Evolutionary conservation across 1,140 invertebrate genomes (phyloP).

Genomic region (Leptinotarsa lineolata): DNA sequence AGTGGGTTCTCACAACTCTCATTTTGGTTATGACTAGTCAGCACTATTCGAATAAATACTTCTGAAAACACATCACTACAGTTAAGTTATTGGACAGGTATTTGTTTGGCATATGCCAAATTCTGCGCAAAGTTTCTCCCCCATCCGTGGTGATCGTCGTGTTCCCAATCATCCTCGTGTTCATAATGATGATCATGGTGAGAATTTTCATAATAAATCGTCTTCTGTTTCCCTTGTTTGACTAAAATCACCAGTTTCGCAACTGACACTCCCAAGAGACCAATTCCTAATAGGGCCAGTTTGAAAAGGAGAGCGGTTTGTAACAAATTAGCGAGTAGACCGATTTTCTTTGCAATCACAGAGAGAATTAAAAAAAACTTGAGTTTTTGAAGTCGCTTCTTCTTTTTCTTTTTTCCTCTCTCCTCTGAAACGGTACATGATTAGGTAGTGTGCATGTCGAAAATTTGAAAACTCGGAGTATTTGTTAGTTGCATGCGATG

Average conservation of each 20-base stretch:
- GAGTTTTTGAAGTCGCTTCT: slow-evolving; percentile 12
- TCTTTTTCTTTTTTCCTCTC: slow-evolving; percentile 22
- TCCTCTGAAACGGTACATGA: slow-evolving; percentile 20
- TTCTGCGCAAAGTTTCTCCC: slow-evolving; percentile 16
- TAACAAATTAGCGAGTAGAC: slow-evolving; percentile 16
- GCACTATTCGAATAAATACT: neutral
- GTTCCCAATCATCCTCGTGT: slow-evolving; percentile 21
- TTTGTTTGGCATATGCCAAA: slow-evolving; percentile 28
- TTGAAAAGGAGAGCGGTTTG: slow-evolving; percentile 25
- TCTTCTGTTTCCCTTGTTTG: slow-evolving; percentile 26
- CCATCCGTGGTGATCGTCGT: slow-evolving; percentile 20
- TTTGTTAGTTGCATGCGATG: slow-evolving; percentile 28
- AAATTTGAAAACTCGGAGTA: too few relatives aligned
- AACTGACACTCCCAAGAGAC: slow-evolving; percentile 19
- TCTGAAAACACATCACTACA: neutral
- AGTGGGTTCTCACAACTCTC: neutral
- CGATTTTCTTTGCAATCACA: slow-evolving; percentile 1
- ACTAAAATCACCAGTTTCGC: slow-evolving; percentile 24
- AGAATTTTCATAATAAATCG: slow-evolving; percentile 27
- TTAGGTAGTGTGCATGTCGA: neutral
- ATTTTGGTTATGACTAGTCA: neutral
- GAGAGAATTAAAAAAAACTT: slow-evolving; percentile 15
- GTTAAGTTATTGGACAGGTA: neutral
- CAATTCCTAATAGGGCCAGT: slow-evolving; percentile 12
- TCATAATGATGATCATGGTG: slow-evolving; percentile 29